Percentiles rank a stretch among this genome's conserved stretches.
Evolutionary conservation across 2,113 vertebrate genomes (phyloP).

Genomic region (Grallaria varia): DNA sequence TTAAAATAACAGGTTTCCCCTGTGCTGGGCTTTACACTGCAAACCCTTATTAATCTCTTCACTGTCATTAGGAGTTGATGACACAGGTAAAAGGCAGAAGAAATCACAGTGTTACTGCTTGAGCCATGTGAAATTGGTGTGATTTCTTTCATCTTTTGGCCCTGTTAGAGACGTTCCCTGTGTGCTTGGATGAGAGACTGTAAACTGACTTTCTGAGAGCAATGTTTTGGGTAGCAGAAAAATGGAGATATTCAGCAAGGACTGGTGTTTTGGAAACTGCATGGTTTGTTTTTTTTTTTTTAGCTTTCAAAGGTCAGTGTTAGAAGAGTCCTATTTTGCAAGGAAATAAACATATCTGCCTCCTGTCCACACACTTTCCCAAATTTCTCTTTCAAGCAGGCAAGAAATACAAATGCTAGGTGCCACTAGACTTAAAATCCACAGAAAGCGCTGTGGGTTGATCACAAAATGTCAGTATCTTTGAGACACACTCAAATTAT

Average conservation of each 20-base stretch:
- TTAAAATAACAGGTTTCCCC: conserved; percentile 9
- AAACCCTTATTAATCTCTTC: neutral
- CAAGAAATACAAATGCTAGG: neutral
- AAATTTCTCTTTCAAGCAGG: neutral
- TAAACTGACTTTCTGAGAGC: neutral
- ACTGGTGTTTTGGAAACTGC: neutral
- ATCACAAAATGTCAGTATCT: neutral
- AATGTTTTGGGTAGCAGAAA: neutral
- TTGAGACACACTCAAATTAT: neutral
- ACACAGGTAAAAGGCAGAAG: conserved; percentile 11
- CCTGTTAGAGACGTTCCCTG: neutral
- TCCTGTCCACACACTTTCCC: neutral
- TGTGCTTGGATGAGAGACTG: neutral
- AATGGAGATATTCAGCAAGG: neutral
- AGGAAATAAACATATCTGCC: neutral
- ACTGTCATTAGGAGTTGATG: neutral
- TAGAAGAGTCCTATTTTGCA: neutral
- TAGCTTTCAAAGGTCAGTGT: neutral
- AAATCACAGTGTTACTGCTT: neutral
- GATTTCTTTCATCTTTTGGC: conserved; percentile 19
- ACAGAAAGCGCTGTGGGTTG: neutral
- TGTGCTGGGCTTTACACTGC: neutral
- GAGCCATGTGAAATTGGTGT: neutral
- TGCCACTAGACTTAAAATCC: neutral
- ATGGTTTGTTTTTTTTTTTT: neutral